Evolutionary conservation across 2,113 vertebrate genomes (phyloP).

Genomic region (Galeopterus variegatus): DNA sequence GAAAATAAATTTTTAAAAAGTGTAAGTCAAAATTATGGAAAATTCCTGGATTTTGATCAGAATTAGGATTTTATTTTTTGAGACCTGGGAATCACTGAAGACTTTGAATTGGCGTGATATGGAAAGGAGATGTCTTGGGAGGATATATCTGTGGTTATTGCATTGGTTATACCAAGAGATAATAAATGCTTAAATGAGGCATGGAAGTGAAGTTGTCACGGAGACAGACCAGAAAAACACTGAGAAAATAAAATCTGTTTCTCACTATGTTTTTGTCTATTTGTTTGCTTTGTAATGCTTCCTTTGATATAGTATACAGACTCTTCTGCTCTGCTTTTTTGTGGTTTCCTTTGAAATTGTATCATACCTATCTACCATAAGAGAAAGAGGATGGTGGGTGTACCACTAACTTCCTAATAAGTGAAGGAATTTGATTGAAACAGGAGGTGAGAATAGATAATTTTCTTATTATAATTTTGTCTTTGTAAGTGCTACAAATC

Average conservation of each 20-base stretch:
- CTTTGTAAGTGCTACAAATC: not conserved
- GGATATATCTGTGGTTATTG: not conserved
- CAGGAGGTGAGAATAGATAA: not conserved
- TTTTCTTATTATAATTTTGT: not conserved
- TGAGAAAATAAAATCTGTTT: accelerated
- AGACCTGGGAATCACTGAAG: not conserved
- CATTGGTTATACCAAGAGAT: not conserved
- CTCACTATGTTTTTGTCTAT: too few species aligned
- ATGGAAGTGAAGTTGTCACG: not conserved
- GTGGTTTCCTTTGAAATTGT: not conserved
- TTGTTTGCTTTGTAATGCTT: not conserved
- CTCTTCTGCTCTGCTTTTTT: not conserved
- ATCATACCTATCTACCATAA: too few species aligned
- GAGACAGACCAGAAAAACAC: too few species aligned
- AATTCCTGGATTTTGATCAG: not conserved
- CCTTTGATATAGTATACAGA: not conserved
- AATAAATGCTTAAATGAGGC: not conserved
- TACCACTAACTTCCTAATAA: not conserved
- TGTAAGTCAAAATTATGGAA: not conserved
- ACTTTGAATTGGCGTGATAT: not conserved
- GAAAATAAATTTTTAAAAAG: not conserved
- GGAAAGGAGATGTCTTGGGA: not conserved
- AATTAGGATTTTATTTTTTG: not conserved
- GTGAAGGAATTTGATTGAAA: not conserved
- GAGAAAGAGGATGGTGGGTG: not conserved